phyloP scores from a whole-genome alignment of 2,113 vertebrate species.

The Perccottus glenii region DNA sequence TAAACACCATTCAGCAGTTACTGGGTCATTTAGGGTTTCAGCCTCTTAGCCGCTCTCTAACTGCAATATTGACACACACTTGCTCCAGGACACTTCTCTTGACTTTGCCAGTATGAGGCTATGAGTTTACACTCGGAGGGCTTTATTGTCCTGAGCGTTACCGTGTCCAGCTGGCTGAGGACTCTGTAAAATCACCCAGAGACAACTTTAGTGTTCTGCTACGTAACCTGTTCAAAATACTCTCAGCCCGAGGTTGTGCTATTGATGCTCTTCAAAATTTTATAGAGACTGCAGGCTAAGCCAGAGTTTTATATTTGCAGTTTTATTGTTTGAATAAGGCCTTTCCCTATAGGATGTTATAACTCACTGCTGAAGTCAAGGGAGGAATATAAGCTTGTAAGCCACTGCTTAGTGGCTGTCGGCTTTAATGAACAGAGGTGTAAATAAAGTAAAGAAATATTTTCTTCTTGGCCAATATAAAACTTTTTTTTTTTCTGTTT shows the following conservation, averaged over 20 bases:
- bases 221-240: slow-evolving; percentile 44
- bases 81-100: background rate
- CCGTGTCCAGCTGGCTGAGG: slow-evolving; percentile 18
- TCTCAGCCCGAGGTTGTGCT: slow-evolving; percentile 28
- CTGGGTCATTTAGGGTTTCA: background rate
- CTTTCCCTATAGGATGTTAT: slow-evolving; percentile 25
- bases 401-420: background rate
- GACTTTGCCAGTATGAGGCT: background rate
- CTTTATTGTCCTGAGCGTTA: slow-evolving; percentile 17
- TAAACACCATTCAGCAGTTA: too few species aligned
- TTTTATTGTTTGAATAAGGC: slow-evolving; percentile 50
- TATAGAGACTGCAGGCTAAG: slow-evolving; percentile 31
- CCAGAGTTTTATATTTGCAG: slow-evolving; percentile 24
- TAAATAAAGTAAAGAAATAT: background rate
- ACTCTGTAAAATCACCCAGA: slow-evolving; percentile 32
- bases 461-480: background rate
- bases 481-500: slow-evolving; percentile 15
- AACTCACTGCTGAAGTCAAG: slow-evolving; percentile 36
- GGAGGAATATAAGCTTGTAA: background rate
- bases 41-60: background rate
- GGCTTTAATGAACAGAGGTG: slow-evolving; percentile 3
- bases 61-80: background rate
- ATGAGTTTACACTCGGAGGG: slow-evolving; percentile 21
- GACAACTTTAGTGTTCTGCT: slow-evolving; percentile 16
- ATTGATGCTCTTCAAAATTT: slow-evolving; percentile 52